phyloP scores from a whole-genome alignment of 1,140 invertebrate species.

The Listronotus bonariensis region DNA sequence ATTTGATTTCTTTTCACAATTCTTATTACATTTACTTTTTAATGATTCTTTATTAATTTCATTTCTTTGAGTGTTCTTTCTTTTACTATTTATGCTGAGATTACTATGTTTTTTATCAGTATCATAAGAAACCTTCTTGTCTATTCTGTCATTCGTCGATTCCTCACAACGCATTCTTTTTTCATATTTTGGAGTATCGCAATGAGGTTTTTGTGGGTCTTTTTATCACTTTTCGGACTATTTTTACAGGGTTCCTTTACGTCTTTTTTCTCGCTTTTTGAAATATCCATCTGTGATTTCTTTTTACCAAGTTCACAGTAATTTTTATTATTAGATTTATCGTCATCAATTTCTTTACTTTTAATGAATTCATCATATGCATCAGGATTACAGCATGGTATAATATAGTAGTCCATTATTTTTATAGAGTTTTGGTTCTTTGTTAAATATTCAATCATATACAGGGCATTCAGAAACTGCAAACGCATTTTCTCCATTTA shows the following conservation, averaged over 20 bases:
- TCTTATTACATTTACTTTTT: not conserved
- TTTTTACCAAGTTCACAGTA: not conserved
- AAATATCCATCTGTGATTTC: not conserved
- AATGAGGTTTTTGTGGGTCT: too few relatives aligned
- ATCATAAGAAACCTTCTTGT: not conserved
- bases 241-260: too few relatives aligned
- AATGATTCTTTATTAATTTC: too few relatives aligned
- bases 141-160: too few relatives aligned
- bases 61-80: too few relatives aligned
- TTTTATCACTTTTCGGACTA: too few relatives aligned
- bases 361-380: slow-evolving; percentile 31
- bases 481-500: slow-evolving; percentile 36
- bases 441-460: slow-evolving; percentile 36
- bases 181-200: too few relatives aligned
- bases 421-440: slow-evolving; percentile 31
- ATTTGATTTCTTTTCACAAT: not conserved
- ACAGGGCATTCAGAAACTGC: slow-evolving; percentile 39
- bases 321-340: not conserved
- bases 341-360: slow-evolving; percentile 1
- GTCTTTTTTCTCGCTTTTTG: not conserved
- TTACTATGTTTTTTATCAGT: not conserved
- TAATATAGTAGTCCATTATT: slow-evolving; percentile 38
- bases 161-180: too few relatives aligned
- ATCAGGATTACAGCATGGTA: slow-evolving; percentile 44
- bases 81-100: too few relatives aligned